Evolutionary conservation across 1,140 invertebrate genomes (phyloP), one percentile per base, ranked within the genome.

Genomic region (Zaprionus tsacasi): DNA sequence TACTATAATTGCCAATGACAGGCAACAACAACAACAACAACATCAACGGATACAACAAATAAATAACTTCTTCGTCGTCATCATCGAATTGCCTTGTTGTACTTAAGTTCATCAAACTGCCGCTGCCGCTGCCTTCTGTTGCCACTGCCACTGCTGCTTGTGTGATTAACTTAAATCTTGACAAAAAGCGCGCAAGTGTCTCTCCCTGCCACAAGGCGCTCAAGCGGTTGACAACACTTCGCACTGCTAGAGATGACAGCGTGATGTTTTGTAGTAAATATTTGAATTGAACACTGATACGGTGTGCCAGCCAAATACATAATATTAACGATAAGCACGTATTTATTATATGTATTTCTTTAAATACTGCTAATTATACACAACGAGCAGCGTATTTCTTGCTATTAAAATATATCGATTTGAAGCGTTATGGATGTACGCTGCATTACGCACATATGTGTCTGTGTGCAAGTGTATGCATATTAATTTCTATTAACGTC

Each of bases 101-200:
- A 70, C 55, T 67, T 66, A 68, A 73, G 83, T 86, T 86, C 82
- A 86, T 86, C 83, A 86, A 87, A 86, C 82, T 87, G 71, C 33
- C 15, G 17, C 40, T 50, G 45, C 30, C 36, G 11, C 38, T 66
- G 38, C 27, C 25, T 27, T 48, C 3, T 30, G 27, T 6, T 30
- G 27, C 12, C n/a, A 5, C 45, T 21, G 45, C 13, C 35, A 58
- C 61, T 55, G 50, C 25, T 33, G 67, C 48, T 13, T 67, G 50
- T 63, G 67, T 76, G 83, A 86, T 86, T 86, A 88, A 81, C 83
- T 82, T 58, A 87, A 82, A 70, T 70, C 86, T 86, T 86, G 83
- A 86, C 82, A 86, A 88, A 82, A 86, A 82, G 55, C 79, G 82
- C 83, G 68, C 82, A 86, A 86, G 83, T 86, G 83, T 82, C 82